Conservation (phyloP, 2,888 invertebrate genomes). For the Tridacna crocea region DNA sequence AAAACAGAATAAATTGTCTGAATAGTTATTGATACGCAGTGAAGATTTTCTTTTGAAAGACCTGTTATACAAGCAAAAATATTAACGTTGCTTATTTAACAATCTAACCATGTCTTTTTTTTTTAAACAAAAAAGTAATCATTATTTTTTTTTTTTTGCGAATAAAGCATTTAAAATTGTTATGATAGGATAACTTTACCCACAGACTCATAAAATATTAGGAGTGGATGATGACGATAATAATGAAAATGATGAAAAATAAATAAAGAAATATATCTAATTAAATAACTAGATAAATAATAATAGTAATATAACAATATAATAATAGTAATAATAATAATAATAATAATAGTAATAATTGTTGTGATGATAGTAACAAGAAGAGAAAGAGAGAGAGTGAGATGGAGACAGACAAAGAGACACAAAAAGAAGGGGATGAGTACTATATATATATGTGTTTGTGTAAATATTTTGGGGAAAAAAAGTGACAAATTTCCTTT, state of each 20-base stretch:
- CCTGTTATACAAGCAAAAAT: background rate
- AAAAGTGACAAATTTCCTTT: too few species aligned
- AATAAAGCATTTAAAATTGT: too few species aligned
- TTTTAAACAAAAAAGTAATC: too few species aligned
- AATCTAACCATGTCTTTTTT: too few species aligned
- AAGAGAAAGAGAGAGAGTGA: background rate
- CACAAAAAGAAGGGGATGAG: too few species aligned
- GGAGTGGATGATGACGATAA: background rate
- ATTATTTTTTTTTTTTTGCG: too few species aligned
- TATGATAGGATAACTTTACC: too few species aligned
- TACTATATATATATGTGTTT: too few species aligned
- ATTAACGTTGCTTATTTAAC: too few species aligned
- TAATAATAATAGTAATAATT: background rate
- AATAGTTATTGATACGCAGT: constrained; percentile 10
- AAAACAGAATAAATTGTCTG: constrained; percentile 8
- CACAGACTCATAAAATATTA: too few species aligned
- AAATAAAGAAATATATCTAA: background rate
- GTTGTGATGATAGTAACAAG: background rate
- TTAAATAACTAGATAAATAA: background rate
- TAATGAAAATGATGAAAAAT: background rate
- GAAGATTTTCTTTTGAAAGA: background rate
- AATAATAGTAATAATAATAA: background rate
- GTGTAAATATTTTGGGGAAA: too few species aligned
- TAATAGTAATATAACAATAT: background rate
- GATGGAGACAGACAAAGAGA: background rate